A percentile compares a stretch with the other conserved stretches of the same genome.
Conservation (phyloP, 2,797 vertebrate species). For the Sebastes trivittatus region DNA sequence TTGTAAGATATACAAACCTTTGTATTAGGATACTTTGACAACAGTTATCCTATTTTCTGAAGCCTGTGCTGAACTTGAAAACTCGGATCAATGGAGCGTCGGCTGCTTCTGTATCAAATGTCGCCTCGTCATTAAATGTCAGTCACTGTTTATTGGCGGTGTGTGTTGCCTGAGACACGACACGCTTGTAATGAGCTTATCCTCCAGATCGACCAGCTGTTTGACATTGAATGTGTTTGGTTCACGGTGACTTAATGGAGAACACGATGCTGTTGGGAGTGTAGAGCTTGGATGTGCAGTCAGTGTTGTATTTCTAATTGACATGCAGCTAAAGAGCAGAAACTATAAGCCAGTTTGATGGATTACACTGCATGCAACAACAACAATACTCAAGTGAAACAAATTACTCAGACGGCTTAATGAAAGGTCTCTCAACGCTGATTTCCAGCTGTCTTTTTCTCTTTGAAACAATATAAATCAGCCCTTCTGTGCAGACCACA, state of each 20-base stretch:
- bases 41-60: neutral
- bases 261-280: conserved; percentile 22
- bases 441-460: neutral
- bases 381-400: neutral
- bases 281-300: neutral
- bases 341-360: neutral
- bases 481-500: conserved; percentile 34
- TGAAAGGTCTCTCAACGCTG: neutral
- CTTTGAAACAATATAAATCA: conserved; percentile 8
- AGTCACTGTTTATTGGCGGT: conserved; percentile 21
- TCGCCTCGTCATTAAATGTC: conserved; percentile 19
- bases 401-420: conserved; percentile 14
- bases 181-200: conserved; percentile 54
- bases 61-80: neutral
- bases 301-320: conserved; percentile 10
- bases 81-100: conserved; percentile 8
- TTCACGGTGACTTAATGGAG: conserved; percentile 24
- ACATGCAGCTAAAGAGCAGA: conserved; percentile 11
- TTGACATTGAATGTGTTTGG: conserved; percentile 29
- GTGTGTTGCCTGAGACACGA: conserved; percentile 1
- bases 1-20: too few species aligned
- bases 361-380: neutral
- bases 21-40: accelerated
- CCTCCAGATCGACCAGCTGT: conserved; percentile 31
- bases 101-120: neutral